phyloP scores from a whole-genome alignment of 1,140 invertebrate genomes.

The Drosophila teissieri region DNA sequence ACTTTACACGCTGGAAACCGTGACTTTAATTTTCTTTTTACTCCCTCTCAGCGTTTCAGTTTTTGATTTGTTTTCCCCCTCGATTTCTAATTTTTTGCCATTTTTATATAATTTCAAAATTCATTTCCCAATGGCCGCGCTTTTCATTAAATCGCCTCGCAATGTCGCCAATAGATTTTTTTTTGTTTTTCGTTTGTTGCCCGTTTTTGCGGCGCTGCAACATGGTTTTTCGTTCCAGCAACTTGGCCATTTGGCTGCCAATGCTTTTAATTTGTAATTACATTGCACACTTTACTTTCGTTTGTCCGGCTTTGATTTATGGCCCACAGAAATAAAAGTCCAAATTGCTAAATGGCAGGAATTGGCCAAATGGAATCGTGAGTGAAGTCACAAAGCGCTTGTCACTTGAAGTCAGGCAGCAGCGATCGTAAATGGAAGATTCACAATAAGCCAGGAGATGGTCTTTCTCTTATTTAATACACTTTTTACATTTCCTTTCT shows the following conservation, averaged over 20 bases:
- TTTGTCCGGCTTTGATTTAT: constrained; percentile 77
- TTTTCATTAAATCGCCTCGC: constrained; percentile 75
- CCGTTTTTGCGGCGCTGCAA: constrained; percentile 7
- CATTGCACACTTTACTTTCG: constrained; percentile 75
- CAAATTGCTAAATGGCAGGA: constrained; percentile 58
- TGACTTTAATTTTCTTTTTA: constrained; percentile 79
- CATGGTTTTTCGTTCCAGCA: constrained; percentile 14
- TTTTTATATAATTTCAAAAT: constrained; percentile 81
- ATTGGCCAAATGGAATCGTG: constrained; percentile 71
- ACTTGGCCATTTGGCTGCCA: constrained; percentile 28
- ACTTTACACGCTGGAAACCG: constrained; percentile 81
- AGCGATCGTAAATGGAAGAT: constrained; percentile 34
- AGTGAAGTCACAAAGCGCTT: constrained; percentile 53
- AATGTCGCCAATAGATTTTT: constrained; percentile 67
- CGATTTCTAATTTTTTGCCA: constrained; percentile 40
- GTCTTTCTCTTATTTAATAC: constrained; percentile 10
- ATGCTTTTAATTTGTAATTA: constrained; percentile 78
- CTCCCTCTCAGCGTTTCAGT: constrained; percentile 10
- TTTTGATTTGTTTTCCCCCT: constrained; percentile 73
- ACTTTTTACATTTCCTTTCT: not conserved
- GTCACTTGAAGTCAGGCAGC: constrained; percentile 32
- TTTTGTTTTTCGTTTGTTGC: too few species aligned
- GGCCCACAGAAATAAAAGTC: constrained; percentile 56
- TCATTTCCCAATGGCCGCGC: constrained; percentile 69
- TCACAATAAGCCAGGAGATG: constrained; percentile 8